Conservation (phyloP, 1,140 invertebrate genomes). For the Zaprionus taronus region DNA sequence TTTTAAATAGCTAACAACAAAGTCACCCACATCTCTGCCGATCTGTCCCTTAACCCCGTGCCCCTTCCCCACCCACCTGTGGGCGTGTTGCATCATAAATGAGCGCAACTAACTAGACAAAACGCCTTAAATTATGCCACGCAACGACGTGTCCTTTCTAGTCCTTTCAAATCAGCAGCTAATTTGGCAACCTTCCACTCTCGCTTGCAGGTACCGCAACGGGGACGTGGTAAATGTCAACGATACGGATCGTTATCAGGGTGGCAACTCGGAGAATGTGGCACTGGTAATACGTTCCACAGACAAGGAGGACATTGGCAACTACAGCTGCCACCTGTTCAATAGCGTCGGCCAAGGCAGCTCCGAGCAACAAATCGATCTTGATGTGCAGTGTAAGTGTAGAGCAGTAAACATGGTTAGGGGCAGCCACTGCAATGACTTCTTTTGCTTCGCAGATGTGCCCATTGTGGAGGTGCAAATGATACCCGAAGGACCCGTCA, state of each 20-base stretch:
- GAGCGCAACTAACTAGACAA: slow-evolving; percentile 34
- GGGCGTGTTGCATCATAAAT: slow-evolving; percentile 43
- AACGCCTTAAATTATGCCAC: slow-evolving; percentile 49
- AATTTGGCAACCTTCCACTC: slow-evolving; percentile 33
- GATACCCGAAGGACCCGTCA: slow-evolving; percentile 90
- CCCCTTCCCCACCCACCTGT: background rate
- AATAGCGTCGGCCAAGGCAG: slow-evolving; percentile 89
- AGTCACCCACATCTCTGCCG: background rate
- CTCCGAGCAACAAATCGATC: slow-evolving; percentile 89
- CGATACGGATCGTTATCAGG: slow-evolving; percentile 88
- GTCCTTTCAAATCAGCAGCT: slow-evolving; percentile 14
- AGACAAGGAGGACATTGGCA: slow-evolving; percentile 90
- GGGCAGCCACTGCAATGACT: background rate
- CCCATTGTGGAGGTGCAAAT: slow-evolving; percentile 91
- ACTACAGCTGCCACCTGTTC: slow-evolving; percentile 91
- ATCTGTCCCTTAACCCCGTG: background rate
- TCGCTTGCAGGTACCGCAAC: slow-evolving; percentile 89
- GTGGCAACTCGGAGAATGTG: slow-evolving; percentile 90
- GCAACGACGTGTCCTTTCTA: slow-evolving; percentile 18
- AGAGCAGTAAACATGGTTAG: too few species aligned
- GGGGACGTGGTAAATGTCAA: slow-evolving; percentile 88
- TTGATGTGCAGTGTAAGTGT: slow-evolving; percentile 92
- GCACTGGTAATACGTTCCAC: slow-evolving; percentile 91
- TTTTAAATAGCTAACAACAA: slow-evolving; percentile 55
- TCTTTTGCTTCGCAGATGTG: slow-evolving; percentile 86